A percentile compares a stretch with the other conserved stretches of the same genome.
These are phyloP conservation scores for Trissolcus basalis DNA, from an alignment of 1,140 invertebrate species.

Conservation along the genomic window DNA sequence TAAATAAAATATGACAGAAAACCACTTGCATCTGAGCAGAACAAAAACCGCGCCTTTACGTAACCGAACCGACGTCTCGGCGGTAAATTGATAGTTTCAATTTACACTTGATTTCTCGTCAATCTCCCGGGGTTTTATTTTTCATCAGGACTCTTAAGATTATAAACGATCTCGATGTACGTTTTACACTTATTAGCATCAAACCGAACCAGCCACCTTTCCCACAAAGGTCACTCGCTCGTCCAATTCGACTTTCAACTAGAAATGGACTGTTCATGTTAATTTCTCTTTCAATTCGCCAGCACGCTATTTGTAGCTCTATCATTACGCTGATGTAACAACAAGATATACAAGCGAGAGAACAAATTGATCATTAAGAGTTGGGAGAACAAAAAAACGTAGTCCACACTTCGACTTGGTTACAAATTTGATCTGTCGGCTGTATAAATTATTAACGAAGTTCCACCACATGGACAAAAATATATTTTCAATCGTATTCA, in stretches of 20 bases:
- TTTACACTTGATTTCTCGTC: constrained; percentile 38
- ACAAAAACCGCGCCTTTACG: not conserved
- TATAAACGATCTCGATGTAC: constrained; percentile 32
- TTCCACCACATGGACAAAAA: no score
- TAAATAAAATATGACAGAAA: no score
- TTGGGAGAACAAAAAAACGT: no score
- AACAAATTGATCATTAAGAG: not conserved
- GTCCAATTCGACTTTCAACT: no score
- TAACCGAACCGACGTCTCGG: constrained; percentile 17
- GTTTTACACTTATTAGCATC: constrained; percentile 33
- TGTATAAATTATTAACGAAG: no score
- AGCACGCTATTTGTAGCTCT: constrained; percentile 1
- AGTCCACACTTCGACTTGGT: no score
- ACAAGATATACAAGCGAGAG: not conserved
- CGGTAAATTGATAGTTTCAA: constrained; percentile 34
- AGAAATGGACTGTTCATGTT: no score
- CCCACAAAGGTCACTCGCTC: no score
- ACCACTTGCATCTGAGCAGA: not conserved
- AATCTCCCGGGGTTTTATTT: constrained; percentile 41
- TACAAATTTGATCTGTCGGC: no score
- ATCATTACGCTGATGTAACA: constrained; percentile 2
- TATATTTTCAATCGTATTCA: no score
- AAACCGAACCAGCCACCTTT: constrained; percentile 30
- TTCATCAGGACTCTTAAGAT: constrained; percentile 40
- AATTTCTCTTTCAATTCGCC: no score